A percentile compares a stretch with the other conserved stretches of the same genome.
Conservation (phyloP, 2,888 invertebrate species). For the Willowsia nigromaculata region DNA sequence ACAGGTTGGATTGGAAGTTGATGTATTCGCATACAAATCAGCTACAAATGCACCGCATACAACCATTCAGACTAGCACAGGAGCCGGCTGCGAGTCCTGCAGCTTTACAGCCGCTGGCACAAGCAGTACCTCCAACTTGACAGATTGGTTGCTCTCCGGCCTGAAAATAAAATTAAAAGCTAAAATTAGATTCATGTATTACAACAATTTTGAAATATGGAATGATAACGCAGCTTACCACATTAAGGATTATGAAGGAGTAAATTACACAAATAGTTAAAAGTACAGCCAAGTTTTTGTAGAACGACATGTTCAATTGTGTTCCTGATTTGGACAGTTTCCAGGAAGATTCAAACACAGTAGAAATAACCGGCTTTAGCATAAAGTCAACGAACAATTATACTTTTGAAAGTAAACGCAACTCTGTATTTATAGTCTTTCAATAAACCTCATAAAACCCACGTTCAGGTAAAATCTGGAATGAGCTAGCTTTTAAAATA, state of each 20-base stretch:
- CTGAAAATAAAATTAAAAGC: background rate
- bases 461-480: no score
- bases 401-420: no score
- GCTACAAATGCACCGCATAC: constrained; percentile 43
- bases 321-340: background rate
- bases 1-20: background rate
- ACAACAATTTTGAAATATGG: background rate
- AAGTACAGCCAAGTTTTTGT: constrained; percentile 25
- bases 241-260: constrained; percentile 28
- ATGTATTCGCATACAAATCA: background rate
- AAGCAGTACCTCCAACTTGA: constrained; percentile 18
- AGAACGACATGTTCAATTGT: constrained; percentile 21
- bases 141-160: constrained; percentile 31
- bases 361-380: background rate
- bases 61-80: constrained; percentile 13
- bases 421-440: no score
- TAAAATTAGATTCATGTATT: background rate
- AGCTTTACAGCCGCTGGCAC: constrained; percentile 32
- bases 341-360: background rate
- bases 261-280: constrained; percentile 12
- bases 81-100: constrained; percentile 7
- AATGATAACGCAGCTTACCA: background rate
- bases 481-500: no score
- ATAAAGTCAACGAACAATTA: no score
- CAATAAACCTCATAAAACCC: no score